phyloP scores from a whole-genome alignment of 2,113 vertebrate genomes.

The Cynocephalus volans region DNA sequence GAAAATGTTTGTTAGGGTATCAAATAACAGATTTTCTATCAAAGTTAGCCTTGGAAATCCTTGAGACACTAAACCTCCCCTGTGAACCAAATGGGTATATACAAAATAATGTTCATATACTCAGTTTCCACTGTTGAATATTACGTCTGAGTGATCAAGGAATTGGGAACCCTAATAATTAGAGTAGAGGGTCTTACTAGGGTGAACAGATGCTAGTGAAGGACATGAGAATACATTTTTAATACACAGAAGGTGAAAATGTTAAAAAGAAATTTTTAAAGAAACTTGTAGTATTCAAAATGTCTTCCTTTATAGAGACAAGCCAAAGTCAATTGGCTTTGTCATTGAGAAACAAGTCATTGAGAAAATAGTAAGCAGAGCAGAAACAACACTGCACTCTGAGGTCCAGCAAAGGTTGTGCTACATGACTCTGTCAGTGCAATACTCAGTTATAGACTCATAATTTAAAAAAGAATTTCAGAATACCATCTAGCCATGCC shows the following conservation, averaged over 20 bases:
- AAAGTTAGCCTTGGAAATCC: background rate
- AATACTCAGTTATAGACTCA: background rate
- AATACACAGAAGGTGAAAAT: background rate
- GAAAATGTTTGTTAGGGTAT: background rate
- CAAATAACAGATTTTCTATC: background rate
- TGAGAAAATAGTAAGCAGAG: background rate
- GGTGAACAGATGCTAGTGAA: background rate
- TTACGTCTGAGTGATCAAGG: background rate
- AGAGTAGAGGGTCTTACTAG: background rate
- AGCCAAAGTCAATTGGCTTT: background rate
- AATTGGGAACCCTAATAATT: background rate
- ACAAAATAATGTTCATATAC: background rate
- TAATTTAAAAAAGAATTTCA: background rate
- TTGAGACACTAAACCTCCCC: background rate
- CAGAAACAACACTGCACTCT: background rate
- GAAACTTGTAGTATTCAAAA: background rate
- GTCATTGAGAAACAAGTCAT: background rate
- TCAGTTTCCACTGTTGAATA: background rate
- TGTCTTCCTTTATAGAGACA: background rate
- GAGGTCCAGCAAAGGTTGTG: background rate
- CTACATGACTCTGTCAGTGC: background rate
- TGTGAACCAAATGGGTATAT: background rate
- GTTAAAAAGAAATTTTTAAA: background rate
- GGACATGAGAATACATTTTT: background rate
- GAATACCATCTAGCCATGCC: background rate